These are phyloP conservation scores for Plebejus anna DNA, from an alignment of 2,888 invertebrate genomes.

Conservation along the genomic window DNA sequence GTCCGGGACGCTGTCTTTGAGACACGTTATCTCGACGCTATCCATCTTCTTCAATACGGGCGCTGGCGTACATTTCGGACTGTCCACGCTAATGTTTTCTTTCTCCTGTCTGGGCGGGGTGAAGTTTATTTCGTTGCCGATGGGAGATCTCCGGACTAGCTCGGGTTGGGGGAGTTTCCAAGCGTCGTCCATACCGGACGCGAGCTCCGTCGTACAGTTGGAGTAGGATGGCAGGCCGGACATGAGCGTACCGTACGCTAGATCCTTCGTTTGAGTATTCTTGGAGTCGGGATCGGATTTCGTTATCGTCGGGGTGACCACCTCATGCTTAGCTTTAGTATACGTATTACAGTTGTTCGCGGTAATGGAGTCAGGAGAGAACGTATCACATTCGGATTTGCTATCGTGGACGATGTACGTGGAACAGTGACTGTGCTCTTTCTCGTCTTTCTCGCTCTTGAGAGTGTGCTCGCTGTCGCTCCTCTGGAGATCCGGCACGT, in stretches of 20 bases:
- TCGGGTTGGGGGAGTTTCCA: slow-evolving; percentile 66
- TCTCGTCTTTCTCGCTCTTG: slow-evolving; percentile 65
- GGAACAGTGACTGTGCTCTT: slow-evolving; percentile 61
- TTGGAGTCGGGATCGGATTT: slow-evolving; percentile 57
- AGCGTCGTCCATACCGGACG: slow-evolving; percentile 54
- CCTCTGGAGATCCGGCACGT: slow-evolving; percentile 49
- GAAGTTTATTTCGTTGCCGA: slow-evolving; percentile 46
- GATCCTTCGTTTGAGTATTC: slow-evolving; percentile 62
- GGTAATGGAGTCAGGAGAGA: slow-evolving; percentile 69
- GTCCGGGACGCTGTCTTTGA: slow-evolving; percentile 53
- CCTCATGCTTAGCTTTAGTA: slow-evolving; percentile 62
- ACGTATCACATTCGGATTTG: slow-evolving; percentile 65
- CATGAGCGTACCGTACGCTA: slow-evolving; percentile 65
- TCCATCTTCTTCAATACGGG: slow-evolving; percentile 61
- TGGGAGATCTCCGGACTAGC: slow-evolving; percentile 57
- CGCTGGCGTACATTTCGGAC: slow-evolving; percentile 49
- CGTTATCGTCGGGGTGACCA: slow-evolving; percentile 52
- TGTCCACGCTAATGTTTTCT: slow-evolving; percentile 37
- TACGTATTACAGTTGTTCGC: slow-evolving; percentile 62
- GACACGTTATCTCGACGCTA: slow-evolving; percentile 63
- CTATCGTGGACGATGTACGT: slow-evolving; percentile 70
- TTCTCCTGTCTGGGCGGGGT: slow-evolving; percentile 49
- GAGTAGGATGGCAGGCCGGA: slow-evolving; percentile 65
- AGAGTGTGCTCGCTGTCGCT: slow-evolving; percentile 68
- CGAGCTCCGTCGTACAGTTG: slow-evolving; percentile 62